phyloP scores from a whole-genome alignment of 2,797 vertebrate species.

The Sphaeramia orbicularis region DNA sequence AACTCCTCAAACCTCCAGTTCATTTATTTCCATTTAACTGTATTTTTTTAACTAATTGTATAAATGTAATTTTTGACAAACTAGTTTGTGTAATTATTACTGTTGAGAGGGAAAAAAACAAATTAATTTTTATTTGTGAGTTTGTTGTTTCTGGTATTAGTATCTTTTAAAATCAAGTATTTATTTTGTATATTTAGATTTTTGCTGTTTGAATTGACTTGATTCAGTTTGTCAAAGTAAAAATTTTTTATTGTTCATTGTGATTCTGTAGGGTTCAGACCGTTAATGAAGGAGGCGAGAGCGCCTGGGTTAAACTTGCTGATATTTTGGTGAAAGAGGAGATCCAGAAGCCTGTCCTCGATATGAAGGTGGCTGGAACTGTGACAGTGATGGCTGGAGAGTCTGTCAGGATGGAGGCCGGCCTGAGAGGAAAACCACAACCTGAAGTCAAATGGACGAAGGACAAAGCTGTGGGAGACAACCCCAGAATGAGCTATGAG shows the following conservation, averaged over 20 bases:
- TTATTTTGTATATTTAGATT: no score
- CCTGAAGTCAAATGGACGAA: constrained; percentile 96
- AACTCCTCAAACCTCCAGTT: no score
- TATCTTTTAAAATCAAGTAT: no score
- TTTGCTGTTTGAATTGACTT: no score
- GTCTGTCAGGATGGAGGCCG: constrained; percentile 94
- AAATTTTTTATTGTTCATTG: not conserved
- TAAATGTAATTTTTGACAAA: no score
- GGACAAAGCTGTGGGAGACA: constrained; percentile 93
- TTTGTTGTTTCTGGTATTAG: no score
- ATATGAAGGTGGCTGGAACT: constrained; percentile 92
- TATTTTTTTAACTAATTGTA: no score
- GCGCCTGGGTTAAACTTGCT: constrained; percentile 93
- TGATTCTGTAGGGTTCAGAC: constrained; percentile 91
- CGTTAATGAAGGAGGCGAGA: constrained; percentile 96
- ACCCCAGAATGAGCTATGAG: constrained; percentile 93
- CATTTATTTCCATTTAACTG: no score
- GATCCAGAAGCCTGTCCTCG: constrained; percentile 95
- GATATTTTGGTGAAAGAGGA: constrained; percentile 96
- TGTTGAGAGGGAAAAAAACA: no score
- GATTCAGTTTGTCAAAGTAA: not conserved
- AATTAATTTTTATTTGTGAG: no score
- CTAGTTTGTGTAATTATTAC: no score
- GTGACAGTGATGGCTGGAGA: constrained; percentile 95
- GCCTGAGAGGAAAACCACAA: constrained; percentile 95